These are phyloP conservation scores for Lasioglossum lativentre DNA, from an alignment of 2,888 invertebrate species.

Conservation along the genomic window DNA sequence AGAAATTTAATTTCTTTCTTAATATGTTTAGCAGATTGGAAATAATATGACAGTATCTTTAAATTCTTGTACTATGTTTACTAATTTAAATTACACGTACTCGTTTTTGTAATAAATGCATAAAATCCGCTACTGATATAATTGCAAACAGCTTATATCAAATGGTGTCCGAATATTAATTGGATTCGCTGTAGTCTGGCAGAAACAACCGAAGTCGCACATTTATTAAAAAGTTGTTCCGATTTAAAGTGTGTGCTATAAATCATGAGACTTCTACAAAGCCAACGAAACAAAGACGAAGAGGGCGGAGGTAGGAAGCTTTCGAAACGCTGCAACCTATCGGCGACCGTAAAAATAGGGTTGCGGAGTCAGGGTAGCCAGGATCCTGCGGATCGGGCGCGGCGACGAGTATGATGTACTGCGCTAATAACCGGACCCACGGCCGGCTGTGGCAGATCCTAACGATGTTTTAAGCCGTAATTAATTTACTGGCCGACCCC, in stretches of 20 bases:
- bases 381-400: background rate
- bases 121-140: no score
- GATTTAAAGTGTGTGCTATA: background rate
- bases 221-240: background rate
- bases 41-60: no score
- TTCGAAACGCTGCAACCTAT: background rate
- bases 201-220: no score
- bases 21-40: no score
- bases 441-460: conserved; percentile 75
- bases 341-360: background rate
- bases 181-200: no score
- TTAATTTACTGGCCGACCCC: conserved; percentile 81
- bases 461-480: conserved; percentile 84
- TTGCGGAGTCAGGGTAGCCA: background rate
- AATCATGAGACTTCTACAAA: background rate
- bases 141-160: no score
- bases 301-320: background rate
- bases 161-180: no score
- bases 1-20: no score
- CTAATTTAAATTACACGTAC: no score
- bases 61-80: no score
- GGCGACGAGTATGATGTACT: conserved; percentile 79
- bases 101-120: no score
- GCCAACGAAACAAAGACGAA: background rate
- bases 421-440: conserved; percentile 82